A percentile compares a stretch with the other conserved stretches of the same genome.
These are phyloP conservation scores for Sylvia atricapilla DNA, from an alignment of 2,113 vertebrate genomes.

Conservation along the genomic window DNA sequence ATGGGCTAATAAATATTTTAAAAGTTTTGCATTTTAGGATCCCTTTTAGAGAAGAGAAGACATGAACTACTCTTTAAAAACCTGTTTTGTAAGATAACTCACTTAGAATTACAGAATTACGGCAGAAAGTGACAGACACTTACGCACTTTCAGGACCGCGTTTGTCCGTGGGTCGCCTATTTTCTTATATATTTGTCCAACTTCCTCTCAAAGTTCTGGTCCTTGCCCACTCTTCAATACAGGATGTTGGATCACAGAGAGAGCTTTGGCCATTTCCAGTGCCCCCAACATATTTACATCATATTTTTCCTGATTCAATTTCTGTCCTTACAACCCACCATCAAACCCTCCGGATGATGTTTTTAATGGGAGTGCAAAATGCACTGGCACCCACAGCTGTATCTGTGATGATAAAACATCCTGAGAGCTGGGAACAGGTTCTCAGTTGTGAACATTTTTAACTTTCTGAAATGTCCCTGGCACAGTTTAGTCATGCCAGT, in stretches of 20 bases:
- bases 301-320: background rate
- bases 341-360: background rate
- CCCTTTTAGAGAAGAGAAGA: background rate
- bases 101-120: background rate
- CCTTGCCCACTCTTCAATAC: background rate
- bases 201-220: background rate
- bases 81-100: background rate
- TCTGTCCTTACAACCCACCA: background rate
- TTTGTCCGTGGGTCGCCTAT: background rate
- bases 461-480: background rate
- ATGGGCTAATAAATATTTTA: background rate
- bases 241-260: background rate
- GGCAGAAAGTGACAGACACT: background rate
- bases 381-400: background rate
- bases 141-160: rapidly evolving
- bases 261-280: background rate
- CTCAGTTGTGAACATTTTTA: background rate
- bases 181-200: background rate
- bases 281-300: background rate
- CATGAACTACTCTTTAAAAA: background rate
- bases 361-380: background rate
- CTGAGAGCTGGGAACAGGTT: rapidly evolving
- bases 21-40: background rate
- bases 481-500: background rate
- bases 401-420: background rate